Evolutionary conservation across 2,113 vertebrate species (phyloP).

Genomic region (Mus pahari): DNA sequence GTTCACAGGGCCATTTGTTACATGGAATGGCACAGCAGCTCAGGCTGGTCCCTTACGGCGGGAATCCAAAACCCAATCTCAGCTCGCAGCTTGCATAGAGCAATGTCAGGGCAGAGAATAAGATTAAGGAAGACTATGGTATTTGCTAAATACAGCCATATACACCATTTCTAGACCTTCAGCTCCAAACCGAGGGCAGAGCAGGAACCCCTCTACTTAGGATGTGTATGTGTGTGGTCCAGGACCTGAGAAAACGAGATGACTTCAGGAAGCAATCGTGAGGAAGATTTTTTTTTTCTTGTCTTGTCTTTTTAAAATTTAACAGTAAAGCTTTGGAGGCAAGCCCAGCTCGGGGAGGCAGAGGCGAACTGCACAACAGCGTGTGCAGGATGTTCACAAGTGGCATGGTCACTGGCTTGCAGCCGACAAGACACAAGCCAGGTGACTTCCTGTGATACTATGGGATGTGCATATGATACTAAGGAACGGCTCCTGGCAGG

Average conservation of each 20-base stretch:
- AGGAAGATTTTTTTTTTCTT: background rate
- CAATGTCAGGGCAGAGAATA: background rate
- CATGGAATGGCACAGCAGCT: rapidly evolving
- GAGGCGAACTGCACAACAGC: background rate
- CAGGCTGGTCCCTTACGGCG: background rate
- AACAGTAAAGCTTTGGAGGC: background rate
- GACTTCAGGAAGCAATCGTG: background rate
- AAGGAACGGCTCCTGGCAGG: background rate
- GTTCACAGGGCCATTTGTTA: no score
- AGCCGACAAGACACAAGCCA: background rate
- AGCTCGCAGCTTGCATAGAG: background rate
- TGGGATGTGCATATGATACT: background rate
- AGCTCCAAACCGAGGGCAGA: background rate
- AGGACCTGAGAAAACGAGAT: background rate
- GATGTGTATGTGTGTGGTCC: rapidly evolving
- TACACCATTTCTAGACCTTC: background rate
- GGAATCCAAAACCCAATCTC: background rate
- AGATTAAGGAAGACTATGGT: background rate
- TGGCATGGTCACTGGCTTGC: background rate
- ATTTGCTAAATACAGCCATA: background rate
- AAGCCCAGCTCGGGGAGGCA: background rate
- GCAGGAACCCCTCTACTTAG: background rate
- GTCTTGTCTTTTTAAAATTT: background rate
- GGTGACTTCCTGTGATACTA: background rate
- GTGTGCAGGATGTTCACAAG: background rate